These are phyloP conservation scores for Chitala chitala DNA, from an alignment of 2,113 vertebrate species.

Conservation along the genomic window DNA sequence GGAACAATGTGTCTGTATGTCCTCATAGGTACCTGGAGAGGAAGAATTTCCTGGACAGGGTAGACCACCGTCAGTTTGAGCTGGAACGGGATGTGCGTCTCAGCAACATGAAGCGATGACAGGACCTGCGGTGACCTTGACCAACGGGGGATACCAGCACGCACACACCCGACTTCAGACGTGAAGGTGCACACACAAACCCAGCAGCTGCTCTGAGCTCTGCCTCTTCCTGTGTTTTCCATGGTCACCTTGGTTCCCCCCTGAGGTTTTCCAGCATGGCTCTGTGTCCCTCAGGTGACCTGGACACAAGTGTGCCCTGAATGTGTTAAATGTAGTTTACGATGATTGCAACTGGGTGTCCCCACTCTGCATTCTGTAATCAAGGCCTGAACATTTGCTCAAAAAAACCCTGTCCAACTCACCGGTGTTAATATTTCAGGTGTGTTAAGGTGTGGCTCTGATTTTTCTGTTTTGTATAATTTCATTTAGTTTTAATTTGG, in stretches of 20 bases:
- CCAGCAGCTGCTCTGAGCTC: not conserved
- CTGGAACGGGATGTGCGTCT: slow-evolving; percentile 80
- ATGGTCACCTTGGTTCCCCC: no score
- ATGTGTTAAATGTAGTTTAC: no score
- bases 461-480: not conserved
- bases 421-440: not conserved
- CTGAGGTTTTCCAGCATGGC: not conserved
- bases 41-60: slow-evolving; percentile 90
- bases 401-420: not conserved
- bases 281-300: not conserved
- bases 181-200: not conserved
- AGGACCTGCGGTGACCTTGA: not conserved
- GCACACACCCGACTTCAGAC: not conserved
- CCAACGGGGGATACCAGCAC: not conserved
- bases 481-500: not conserved
- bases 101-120: slow-evolving; percentile 88
- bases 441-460: not conserved
- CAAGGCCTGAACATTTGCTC: not conserved
- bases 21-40: slow-evolving; percentile 83
- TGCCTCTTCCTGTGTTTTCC: not conserved
- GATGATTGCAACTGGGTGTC: not conserved
- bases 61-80: slow-evolving; percentile 93
- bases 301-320: not conserved
- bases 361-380: not conserved
- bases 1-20: slow-evolving; percentile 15